Evolutionary conservation across 2,888 invertebrate genomes (phyloP).

Genomic region (Pristionchus arcanus): DNA sequence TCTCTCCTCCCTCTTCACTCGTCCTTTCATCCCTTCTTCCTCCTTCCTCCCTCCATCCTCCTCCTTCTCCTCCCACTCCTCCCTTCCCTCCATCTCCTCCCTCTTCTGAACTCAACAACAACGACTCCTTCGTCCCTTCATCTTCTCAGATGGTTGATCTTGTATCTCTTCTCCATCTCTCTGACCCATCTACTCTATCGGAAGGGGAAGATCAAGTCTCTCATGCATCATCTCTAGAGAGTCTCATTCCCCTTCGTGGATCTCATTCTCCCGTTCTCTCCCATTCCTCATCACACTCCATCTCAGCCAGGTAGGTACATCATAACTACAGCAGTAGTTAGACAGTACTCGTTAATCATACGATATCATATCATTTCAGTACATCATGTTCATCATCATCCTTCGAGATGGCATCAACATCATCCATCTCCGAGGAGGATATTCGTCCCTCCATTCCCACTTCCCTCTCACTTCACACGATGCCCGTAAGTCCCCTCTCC

Average conservation of each 20-base stretch:
- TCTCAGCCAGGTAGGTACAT: slow-evolving; percentile 35
- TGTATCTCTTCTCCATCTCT: slow-evolving; percentile 43
- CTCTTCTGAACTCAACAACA: slow-evolving; percentile 29
- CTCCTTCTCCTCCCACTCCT: slow-evolving; percentile 28
- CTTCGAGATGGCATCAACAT: slow-evolving; percentile 73
- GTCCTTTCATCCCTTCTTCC: slow-evolving; percentile 37
- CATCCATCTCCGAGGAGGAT: slow-evolving; percentile 42
- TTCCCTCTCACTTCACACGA: slow-evolving; percentile 20
- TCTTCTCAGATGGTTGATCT: slow-evolving; percentile 33
- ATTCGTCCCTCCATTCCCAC: not conserved
- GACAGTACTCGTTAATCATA: not conserved
- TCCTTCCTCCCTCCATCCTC: slow-evolving; percentile 15
- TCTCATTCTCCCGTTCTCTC: slow-evolving; percentile 50
- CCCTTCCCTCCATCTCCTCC: not conserved
- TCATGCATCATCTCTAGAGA: slow-evolving; percentile 53
- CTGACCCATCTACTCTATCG: not conserved
- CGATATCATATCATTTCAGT: not conserved
- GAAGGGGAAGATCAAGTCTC: slow-evolving; percentile 23
- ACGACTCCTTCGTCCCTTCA: slow-evolving; percentile 28
- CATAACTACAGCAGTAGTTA: not conserved
- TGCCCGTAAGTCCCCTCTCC: slow-evolving; percentile 6
- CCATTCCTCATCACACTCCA: slow-evolving; percentile 24
- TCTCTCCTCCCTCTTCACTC: slow-evolving; percentile 21
- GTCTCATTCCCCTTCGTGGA: slow-evolving; percentile 35
- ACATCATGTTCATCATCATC: slow-evolving; percentile 75